Conservation (phyloP, 2,888 invertebrate species). For the Mongoloraphidia duomilia region DNA sequence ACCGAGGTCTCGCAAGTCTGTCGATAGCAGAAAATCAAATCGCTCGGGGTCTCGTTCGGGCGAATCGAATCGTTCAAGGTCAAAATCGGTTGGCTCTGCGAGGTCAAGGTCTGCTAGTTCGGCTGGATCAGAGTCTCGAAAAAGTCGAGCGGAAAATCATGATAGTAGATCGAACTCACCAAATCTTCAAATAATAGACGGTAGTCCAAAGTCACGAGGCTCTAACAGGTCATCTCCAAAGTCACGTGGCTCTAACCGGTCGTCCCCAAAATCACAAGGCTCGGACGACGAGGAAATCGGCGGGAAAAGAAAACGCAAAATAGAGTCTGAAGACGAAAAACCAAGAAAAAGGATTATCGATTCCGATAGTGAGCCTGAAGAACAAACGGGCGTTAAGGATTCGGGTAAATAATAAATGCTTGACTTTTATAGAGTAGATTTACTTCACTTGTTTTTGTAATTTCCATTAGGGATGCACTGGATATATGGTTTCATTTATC, state of each 20-base stretch:
- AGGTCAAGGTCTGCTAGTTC: slow-evolving; percentile 11
- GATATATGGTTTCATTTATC: too few species aligned
- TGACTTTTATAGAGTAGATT: neutral
- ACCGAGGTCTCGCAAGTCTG: neutral
- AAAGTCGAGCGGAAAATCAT: neutral
- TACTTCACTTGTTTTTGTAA: too few species aligned
- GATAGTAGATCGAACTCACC: slow-evolving; percentile 29
- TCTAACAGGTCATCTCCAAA: slow-evolving; percentile 18
- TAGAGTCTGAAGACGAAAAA: slow-evolving; percentile 23
- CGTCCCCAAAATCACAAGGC: slow-evolving; percentile 19
- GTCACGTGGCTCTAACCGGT: neutral
- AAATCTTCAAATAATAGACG: slow-evolving; percentile 37
- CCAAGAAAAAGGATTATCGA: slow-evolving; percentile 34
- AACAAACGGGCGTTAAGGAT: slow-evolving; percentile 16
- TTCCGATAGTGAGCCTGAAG: slow-evolving; percentile 52
- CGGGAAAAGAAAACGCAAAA: slow-evolving; percentile 24
- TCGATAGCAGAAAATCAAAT: neutral
- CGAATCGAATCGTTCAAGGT: neutral
- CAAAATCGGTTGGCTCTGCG: neutral
- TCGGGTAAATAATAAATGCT: slow-evolving; percentile 14
- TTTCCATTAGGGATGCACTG: too few species aligned
- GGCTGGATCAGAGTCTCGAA: slow-evolving; percentile 27
- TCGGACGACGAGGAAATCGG: slow-evolving; percentile 28
- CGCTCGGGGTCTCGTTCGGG: neutral
- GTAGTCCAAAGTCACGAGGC: slow-evolving; percentile 14